Conservation (phyloP, 2,888 invertebrate genomes). For the Patella caerulea region DNA sequence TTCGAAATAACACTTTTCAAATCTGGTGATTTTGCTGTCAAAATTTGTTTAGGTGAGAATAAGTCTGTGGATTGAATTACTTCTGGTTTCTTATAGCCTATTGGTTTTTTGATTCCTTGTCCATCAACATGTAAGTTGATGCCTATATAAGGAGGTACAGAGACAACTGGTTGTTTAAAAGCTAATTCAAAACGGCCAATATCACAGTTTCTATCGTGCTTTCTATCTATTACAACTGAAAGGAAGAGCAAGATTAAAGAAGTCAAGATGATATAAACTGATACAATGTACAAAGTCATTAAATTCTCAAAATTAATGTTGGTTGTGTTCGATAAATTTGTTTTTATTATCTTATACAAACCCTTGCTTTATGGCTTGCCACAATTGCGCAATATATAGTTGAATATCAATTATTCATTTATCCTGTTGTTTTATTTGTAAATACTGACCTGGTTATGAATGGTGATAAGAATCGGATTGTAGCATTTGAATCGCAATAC, state of each 20-base stretch:
- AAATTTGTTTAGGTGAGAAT: neutral
- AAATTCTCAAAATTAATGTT: too few relatives aligned
- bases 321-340: neutral
- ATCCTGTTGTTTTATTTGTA: too few relatives aligned
- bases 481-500: too few relatives aligned
- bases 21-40: neutral
- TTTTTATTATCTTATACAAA: neutral
- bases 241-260: constrained; percentile 25
- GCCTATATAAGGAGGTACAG: constrained; percentile 71
- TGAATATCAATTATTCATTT: too few relatives aligned
- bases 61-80: constrained; percentile 16
- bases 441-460: too few relatives aligned
- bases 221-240: constrained; percentile 71
- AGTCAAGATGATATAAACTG: neutral
- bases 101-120: constrained; percentile 50
- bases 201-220: constrained; percentile 68
- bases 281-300: neutral
- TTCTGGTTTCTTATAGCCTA: constrained; percentile 5
- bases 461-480: too few relatives aligned
- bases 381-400: too few relatives aligned
- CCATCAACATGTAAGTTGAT: constrained; percentile 67
- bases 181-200: constrained; percentile 70
- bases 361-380: neutral
- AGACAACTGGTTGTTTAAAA: constrained; percentile 67
- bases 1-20: constrained; percentile 16